Conservation (phyloP, 2,888 invertebrate genomes). For the Stenurella melanura region DNA sequence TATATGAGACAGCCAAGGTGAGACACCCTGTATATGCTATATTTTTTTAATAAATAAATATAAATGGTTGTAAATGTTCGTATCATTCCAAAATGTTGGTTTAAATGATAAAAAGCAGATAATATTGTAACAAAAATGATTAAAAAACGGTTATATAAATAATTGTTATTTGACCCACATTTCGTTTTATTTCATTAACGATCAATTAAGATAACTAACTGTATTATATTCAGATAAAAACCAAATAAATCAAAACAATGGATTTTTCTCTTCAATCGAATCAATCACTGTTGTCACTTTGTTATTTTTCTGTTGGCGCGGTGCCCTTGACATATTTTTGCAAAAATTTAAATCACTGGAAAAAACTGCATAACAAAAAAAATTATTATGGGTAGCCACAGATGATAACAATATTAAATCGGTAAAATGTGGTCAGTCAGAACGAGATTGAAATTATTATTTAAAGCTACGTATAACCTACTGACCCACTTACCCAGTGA, state of each 20-base stretch:
- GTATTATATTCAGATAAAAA: conserved; percentile 12
- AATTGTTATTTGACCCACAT: conserved; percentile 20
- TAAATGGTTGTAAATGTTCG: not conserved
- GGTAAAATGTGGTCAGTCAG: conserved; percentile 41
- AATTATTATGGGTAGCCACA: conserved; percentile 21
- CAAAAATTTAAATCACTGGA: conserved; percentile 41
- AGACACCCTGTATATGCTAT: no score
- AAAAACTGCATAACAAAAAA: conserved; percentile 42
- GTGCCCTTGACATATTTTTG: conserved; percentile 49
- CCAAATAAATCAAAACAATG: conserved; percentile 1
- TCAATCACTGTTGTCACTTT: conserved; percentile 24
- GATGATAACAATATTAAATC: conserved; percentile 44
- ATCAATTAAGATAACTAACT: not conserved
- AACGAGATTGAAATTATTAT: conserved; percentile 44
- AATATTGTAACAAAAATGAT: not conserved
- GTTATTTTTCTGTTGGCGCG: conserved; percentile 25
- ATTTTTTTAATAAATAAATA: not conserved
- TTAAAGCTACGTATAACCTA: conserved; percentile 72
- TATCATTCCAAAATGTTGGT: not conserved
- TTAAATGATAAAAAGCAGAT: not conserved
- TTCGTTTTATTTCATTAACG: conserved; percentile 6
- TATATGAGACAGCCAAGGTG: no score
- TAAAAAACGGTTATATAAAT: not conserved
- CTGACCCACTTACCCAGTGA: conserved; percentile 80
- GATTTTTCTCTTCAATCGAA: conserved; percentile 8